Percentiles rank a stretch among this genome's conserved stretches.
These are phyloP conservation scores for Coracopsis vasa DNA, from an alignment of 2,113 vertebrate genomes.

Conservation along the genomic window DNA sequence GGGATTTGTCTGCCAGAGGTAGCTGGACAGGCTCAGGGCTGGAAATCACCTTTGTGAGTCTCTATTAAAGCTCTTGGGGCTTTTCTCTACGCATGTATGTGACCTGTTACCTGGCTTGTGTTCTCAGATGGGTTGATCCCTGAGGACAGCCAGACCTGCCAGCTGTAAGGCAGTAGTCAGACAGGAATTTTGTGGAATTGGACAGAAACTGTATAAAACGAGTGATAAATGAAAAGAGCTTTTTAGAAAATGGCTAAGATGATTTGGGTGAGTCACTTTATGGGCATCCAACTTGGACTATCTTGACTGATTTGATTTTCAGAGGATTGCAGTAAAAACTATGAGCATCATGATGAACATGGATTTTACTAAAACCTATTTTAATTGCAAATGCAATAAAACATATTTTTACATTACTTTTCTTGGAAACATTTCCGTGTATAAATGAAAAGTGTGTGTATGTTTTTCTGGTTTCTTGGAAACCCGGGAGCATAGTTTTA, in stretches of 20 bases:
- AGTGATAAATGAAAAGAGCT: not conserved
- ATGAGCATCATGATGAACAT: slow-evolving; percentile 51
- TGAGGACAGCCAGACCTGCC: not conserved
- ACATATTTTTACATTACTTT: slow-evolving; percentile 73
- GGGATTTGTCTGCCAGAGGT: not conserved
- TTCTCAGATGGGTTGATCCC: not conserved
- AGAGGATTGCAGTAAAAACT: slow-evolving; percentile 48
- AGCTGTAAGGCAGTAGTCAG: not conserved
- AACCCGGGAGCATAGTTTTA: slow-evolving; percentile 70
- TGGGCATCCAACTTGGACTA: slow-evolving; percentile 44
- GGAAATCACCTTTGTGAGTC: not conserved
- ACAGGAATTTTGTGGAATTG: not conserved
- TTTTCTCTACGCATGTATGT: not conserved
- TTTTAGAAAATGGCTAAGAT: not conserved
- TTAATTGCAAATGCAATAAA: slow-evolving; percentile 78
- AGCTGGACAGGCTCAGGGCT: not conserved
- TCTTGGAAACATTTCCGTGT: slow-evolving; percentile 75
- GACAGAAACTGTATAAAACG: not conserved
- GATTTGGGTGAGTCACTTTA: slow-evolving; percentile 37
- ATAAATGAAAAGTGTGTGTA: slow-evolving; percentile 65
- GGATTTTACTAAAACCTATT: slow-evolving; percentile 74
- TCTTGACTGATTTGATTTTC: slow-evolving; percentile 51
- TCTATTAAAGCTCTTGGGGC: not conserved
- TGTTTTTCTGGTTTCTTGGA: slow-evolving; percentile 78
- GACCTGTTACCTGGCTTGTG: not conserved